A percentile compares a stretch with the other conserved stretches of the same genome.
phyloP scores from a whole-genome alignment of 2,113 vertebrate genomes.

The Plectropomus leopardus region DNA sequence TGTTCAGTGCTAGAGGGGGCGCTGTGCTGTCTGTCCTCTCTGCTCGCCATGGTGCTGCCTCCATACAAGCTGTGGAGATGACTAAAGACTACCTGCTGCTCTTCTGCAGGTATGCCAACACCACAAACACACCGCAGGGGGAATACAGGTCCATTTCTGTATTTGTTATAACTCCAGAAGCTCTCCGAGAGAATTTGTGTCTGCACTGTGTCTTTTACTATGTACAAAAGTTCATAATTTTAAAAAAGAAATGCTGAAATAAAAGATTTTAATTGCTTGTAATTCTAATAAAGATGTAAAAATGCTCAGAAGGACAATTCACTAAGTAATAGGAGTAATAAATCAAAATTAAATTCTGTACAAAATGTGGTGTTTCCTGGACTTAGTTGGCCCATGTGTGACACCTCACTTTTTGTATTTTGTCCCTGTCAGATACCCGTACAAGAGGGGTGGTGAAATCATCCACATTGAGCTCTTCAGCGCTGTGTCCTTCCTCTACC shows the following conservation, averaged over 20 bases:
- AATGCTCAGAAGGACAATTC: background rate
- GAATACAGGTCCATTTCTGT: background rate
- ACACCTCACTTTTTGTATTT: background rate
- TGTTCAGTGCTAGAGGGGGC: conserved; percentile 74
- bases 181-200: background rate
- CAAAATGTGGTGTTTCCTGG: background rate
- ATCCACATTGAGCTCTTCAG: conserved; percentile 76
- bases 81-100: conserved; percentile 80
- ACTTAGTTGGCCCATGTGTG: background rate
- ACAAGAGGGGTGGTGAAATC: conserved; percentile 68
- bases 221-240: background rate
- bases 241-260: too few species aligned
- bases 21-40: conserved; percentile 61
- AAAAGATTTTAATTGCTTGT: background rate
- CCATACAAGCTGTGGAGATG: conserved; percentile 77
- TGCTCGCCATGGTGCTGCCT: conserved; percentile 52
- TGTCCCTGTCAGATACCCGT: conserved; percentile 71
- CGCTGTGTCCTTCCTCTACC: conserved; percentile 70
- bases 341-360: background rate
- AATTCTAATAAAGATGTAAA: background rate
- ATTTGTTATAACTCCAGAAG: background rate
- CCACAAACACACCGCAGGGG: background rate
- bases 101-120: conserved; percentile 76
- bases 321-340: too few species aligned
- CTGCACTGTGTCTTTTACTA: background rate